Conservation (phyloP, 2,113 vertebrate genomes). For the Pterocles burchelli region DNA sequence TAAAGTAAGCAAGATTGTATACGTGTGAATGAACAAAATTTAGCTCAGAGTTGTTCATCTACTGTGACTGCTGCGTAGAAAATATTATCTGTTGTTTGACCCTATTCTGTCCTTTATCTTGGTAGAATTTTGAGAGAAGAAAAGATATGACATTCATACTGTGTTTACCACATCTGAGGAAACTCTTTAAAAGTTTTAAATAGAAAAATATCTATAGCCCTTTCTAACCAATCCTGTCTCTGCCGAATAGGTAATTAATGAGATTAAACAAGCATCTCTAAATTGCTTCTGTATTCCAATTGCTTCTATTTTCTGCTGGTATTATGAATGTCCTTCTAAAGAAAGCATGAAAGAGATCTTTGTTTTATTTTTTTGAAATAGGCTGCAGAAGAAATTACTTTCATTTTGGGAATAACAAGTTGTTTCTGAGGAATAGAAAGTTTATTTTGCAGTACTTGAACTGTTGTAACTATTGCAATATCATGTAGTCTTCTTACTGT, state of each 20-base stretch:
- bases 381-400: background rate
- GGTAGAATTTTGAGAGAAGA: background rate
- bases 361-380: background rate
- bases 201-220: slow-evolving; percentile 8
- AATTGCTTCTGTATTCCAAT: slow-evolving; percentile 42
- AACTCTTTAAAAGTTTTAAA: slow-evolving; percentile 29
- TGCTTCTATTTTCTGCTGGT: slow-evolving; percentile 42
- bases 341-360: slow-evolving; percentile 23
- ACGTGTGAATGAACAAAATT: background rate
- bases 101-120: background rate
- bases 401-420: background rate
- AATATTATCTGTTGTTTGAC: background rate
- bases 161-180: background rate
- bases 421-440: background rate
- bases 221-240: background rate
- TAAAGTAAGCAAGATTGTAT: background rate
- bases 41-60: background rate
- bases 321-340: slow-evolving; percentile 22
- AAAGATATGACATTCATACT: background rate
- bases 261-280: slow-evolving; percentile 19
- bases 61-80: background rate
- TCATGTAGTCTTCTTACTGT: background rate
- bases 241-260: slow-evolving; percentile 46
- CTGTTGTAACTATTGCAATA: background rate
- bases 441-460: background rate